Conservation (phyloP, 2,888 invertebrate genomes). For the Lapara coniferarum region DNA sequence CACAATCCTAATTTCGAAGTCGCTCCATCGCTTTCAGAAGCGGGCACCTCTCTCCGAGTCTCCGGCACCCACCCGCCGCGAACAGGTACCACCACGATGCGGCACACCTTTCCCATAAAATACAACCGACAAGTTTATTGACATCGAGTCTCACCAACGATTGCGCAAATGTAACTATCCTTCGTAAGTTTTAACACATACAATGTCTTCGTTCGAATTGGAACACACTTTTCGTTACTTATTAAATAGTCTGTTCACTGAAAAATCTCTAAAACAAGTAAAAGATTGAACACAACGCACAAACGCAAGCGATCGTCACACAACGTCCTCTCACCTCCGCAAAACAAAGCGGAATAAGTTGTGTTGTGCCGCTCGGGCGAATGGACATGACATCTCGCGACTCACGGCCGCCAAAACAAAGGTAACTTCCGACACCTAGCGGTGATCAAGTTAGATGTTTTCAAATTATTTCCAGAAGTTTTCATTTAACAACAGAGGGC, state of each 20-base stretch:
- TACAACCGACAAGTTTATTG: conserved; percentile 83
- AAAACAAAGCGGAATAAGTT: conserved; percentile 81
- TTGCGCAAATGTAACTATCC: conserved; percentile 70
- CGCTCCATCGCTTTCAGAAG: conserved; percentile 55
- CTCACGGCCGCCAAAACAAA: conserved; percentile 60
- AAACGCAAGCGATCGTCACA: conserved; percentile 48
- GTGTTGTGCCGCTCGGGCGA: conserved; percentile 40
- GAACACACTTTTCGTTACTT: conserved; percentile 60
- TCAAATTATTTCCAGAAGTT: neutral
- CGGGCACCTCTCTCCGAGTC: conserved; percentile 47
- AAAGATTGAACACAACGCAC: conserved; percentile 74
- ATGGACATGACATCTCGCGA: conserved; percentile 61
- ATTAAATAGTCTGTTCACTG: conserved; percentile 63
- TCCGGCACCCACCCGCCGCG: conserved; percentile 66
- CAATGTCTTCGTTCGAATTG: conserved; percentile 59
- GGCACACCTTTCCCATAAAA: conserved; percentile 83
- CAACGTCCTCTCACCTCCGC: conserved; percentile 78
- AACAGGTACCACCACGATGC: conserved; percentile 77
- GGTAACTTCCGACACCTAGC: conserved; percentile 58
- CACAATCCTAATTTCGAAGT: conserved; percentile 63
- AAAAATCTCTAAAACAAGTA: conserved; percentile 62
- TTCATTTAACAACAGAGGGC: neutral
- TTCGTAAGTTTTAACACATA: conserved; percentile 59
- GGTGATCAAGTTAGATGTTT: conserved; percentile 32
- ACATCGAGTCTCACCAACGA: conserved; percentile 77